Conservation (phyloP, 92 coral and sea anemone genomes). For the Siderastrea siderea region DNA sequence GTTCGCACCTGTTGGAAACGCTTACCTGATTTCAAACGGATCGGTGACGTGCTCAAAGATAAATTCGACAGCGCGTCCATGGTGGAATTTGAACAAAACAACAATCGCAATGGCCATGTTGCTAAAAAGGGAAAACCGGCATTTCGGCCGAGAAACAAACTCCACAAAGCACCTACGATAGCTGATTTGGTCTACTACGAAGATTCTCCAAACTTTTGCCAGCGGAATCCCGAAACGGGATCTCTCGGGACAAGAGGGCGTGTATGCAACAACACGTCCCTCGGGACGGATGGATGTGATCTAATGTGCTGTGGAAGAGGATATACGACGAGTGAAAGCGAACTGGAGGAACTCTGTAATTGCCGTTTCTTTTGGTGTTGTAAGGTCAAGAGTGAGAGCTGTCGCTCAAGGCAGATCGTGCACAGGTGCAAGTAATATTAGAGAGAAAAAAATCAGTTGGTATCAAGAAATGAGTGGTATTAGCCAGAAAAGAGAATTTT, state of each 20-base stretch:
- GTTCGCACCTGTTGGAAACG: conserved; percentile 97
- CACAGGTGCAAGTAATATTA: conserved; percentile 64
- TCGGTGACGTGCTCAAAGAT: conserved; percentile 86
- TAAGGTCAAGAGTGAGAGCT: conserved; percentile 89
- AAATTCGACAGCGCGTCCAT: conserved; percentile 97
- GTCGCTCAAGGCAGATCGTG: conserved; percentile 74
- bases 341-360: conserved; percentile 79
- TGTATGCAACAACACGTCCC: conserved; percentile 90
- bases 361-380: conserved; percentile 96
- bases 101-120: conserved; percentile 75
- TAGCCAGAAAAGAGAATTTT: background rate
- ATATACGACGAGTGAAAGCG: conserved; percentile 78
- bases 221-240: conserved; percentile 82
- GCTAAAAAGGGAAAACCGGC: conserved; percentile 74
- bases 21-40: conserved; percentile 81
- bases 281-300: conserved; percentile 95
- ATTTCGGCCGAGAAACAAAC: conserved; percentile 82
- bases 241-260: conserved; percentile 95
- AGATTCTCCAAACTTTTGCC: conserved; percentile 92
- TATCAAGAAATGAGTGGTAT: background rate
- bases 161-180: conserved; percentile 81
- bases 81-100: conserved; percentile 96
- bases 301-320: conserved; percentile 96
- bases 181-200: conserved; percentile 94
- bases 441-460: background rate